These are phyloP conservation scores for Cotesia typhae DNA, from an alignment of 1,140 invertebrate genomes.

Conservation along the genomic window DNA sequence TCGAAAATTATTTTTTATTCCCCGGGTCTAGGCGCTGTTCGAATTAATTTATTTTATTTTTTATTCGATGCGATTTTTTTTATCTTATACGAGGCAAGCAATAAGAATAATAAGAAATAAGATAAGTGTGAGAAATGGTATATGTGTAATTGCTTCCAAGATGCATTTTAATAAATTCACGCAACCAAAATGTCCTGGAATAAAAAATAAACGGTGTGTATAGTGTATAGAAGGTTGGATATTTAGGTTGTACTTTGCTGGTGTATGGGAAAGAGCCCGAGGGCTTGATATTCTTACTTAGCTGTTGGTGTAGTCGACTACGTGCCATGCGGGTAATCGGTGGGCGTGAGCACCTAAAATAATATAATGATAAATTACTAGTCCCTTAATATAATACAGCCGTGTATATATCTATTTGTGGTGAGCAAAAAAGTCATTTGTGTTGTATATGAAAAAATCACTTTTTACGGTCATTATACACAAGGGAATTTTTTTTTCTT, in stretches of 20 bases:
- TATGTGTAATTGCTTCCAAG: constrained; percentile 14
- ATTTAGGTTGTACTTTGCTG: constrained; percentile 43
- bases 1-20: not conserved
- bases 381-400: not conserved
- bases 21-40: not conserved
- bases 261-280: constrained; percentile 57
- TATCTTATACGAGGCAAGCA: no score
- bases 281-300: constrained; percentile 30
- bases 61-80: no score
- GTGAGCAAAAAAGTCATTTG: not conserved
- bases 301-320: constrained; percentile 21
- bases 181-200: constrained; percentile 12
- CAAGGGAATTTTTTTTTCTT: no score
- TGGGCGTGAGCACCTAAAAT: constrained; percentile 52
- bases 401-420: not conserved
- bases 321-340: constrained; percentile 55
- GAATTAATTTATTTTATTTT: no score
- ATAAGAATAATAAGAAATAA: not conserved
- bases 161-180: constrained; percentile 52
- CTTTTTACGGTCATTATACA: no score
- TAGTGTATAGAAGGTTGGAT: not conserved
- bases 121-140: not conserved
- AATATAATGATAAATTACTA: constrained; percentile 56
- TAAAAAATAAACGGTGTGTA: constrained; percentile 21
- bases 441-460: no score